Evolutionary conservation across 2,113 vertebrate species (phyloP), one percentile per base, ranked within the genome.

Genomic region (Tragelaphus strepsiceros): DNA sequence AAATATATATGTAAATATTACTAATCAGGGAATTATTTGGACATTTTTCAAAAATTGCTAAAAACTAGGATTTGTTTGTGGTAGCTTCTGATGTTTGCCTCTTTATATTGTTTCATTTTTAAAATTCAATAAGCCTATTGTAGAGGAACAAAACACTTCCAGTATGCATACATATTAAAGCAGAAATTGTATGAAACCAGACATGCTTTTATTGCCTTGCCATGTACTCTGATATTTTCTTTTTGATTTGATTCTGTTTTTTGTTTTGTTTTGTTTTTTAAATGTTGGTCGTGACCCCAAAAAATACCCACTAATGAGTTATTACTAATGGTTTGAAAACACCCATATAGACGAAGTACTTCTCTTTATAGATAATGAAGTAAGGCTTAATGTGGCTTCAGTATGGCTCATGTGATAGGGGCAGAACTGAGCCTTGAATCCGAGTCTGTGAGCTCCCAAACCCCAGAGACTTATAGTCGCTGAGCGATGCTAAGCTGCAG

Each of bases 31-130:
- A 86, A 67, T 80, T 89, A 89, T 58, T 82, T 93, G 64, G 84
- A 88, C 12, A 21, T 28, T 96, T 96, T 97, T 91, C 67, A 87
- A 74, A 95, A 91, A 81, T 80, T 9, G 35, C 82, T 84, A 28
- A 96, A 96, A 92, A 54, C 56, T 14, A 13, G 46, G 28, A 1
- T 43, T 94, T 74, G 61, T 53, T 86, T 84, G 19, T 39, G 9
- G 87, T 62, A 84, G 46, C n/a, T 96, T 96, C 78, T 77, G 21
- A 54, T 26, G 12, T 59, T 78, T 62, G 8, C 14, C 62, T 82
- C 58, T 59, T 86, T 77, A 43, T 85, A 7, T 78, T 56, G 61
- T 59, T 91, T 90, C 53, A 87, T 86, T 93, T 95, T 39, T 30
- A 3, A 78, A 92, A 59, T 74, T 91, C 71, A 77, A 74, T 53